A percentile compares a stretch with the other conserved stretches of the same genome.
phyloP scores from a whole-genome alignment of 2,797 vertebrate species.

The Phoxinus dragarum region DNA sequence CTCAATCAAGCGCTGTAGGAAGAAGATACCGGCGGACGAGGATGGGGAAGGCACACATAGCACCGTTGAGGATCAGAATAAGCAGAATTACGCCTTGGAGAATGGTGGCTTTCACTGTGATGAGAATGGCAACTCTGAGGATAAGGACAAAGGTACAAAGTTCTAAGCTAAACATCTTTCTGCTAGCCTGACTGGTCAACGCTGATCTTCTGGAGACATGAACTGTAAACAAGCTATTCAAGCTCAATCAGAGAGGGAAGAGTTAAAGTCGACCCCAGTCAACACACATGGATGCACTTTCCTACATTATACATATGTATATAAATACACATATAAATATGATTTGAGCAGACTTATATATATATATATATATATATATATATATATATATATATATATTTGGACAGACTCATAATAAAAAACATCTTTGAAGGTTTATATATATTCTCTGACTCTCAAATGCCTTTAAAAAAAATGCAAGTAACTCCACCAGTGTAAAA shows the following conservation, averaged over 20 bases:
- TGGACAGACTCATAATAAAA: no score
- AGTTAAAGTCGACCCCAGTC: background rate
- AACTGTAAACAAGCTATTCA: slow-evolving; percentile 10
- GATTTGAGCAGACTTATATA: background rate
- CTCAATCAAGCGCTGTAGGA: slow-evolving; percentile 10
- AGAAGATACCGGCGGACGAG: background rate
- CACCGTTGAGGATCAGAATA: slow-evolving; percentile 49
- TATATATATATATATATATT: no score
- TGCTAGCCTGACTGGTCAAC: background rate
- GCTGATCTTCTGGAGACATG: background rate
- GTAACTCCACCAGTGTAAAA: background rate
- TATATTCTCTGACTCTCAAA: background rate
- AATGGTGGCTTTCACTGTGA: slow-evolving; percentile 67
- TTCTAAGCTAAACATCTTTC: slow-evolving; percentile 63
- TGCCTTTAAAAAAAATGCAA: background rate
- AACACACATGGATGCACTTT: background rate
- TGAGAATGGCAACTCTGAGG: slow-evolving; percentile 49
- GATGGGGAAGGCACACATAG: slow-evolving; percentile 55
- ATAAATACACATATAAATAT: no score
- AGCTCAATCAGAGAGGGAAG: slow-evolving; percentile 1
- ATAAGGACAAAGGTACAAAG: slow-evolving; percentile 63
- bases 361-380: background rate
- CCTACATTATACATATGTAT: background rate
- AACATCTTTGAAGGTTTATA: no score
- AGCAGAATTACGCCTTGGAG: slow-evolving; percentile 57